A percentile compares a stretch with the other conserved stretches of the same genome.
These are phyloP conservation scores for Oncorhynchus tshawytscha DNA, from an alignment of 2,113 vertebrate genomes.

Conservation along the genomic window DNA sequence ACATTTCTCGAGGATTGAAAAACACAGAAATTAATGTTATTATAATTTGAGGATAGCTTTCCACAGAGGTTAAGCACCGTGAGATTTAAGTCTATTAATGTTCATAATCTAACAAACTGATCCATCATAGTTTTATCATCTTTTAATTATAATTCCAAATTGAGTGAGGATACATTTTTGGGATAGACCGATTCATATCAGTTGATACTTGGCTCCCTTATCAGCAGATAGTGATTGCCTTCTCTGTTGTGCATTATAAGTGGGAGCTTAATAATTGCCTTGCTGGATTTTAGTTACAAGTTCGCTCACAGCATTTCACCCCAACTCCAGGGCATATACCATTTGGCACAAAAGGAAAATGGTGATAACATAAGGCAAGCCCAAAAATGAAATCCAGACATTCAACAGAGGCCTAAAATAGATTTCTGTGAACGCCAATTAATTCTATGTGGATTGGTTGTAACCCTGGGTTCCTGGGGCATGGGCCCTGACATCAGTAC, in stretches of 20 bases:
- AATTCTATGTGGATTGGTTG: constrained; percentile 4
- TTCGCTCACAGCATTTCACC: not conserved
- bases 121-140: constrained; percentile 27
- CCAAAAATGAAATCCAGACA: not conserved
- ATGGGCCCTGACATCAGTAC: not conserved
- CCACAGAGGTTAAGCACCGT: constrained; percentile 2
- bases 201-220: constrained; percentile 12
- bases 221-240: constrained; percentile 15
- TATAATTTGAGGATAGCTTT: constrained; percentile 3
- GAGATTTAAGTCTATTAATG: constrained; percentile 39
- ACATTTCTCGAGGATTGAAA: constrained; percentile 10
- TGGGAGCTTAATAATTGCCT: constrained; percentile 14
- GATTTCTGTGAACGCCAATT: constrained; percentile 8
- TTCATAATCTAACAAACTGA: constrained; percentile 35
- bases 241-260: constrained; percentile 22
- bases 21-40: constrained; percentile 17
- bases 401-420: not conserved
- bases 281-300: not conserved
- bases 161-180: constrained; percentile 21
- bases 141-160: constrained; percentile 41
- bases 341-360: not conserved
- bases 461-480: not conserved
- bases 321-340: not conserved
- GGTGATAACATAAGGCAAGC: constrained; percentile 1
- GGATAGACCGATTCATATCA: constrained; percentile 20